These are phyloP conservation scores for Dryobota labecula DNA, from an alignment of 2,888 invertebrate species.

Conservation along the genomic window DNA sequence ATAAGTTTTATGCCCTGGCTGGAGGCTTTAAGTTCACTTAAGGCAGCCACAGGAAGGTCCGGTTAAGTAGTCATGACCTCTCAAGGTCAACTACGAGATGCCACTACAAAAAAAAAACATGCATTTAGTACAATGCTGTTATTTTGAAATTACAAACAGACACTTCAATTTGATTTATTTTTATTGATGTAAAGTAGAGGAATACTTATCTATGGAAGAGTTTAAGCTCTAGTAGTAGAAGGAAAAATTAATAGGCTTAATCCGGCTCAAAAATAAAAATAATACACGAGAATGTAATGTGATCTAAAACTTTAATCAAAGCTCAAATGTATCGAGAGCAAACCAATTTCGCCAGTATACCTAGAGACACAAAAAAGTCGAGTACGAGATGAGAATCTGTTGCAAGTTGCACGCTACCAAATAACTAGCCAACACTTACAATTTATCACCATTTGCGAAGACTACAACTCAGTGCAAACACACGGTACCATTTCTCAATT, in stretches of 20 bases:
- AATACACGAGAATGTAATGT: neutral
- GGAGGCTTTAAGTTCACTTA: no score
- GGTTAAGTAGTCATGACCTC: no score
- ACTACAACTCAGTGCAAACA: slow-evolving; percentile 53
- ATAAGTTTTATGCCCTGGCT: no score
- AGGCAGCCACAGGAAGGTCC: no score
- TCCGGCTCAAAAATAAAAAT: neutral
- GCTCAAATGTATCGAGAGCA: slow-evolving; percentile 20
- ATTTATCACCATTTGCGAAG: slow-evolving; percentile 53
- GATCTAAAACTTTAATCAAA: slow-evolving; percentile 29
- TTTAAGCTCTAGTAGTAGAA: no score
- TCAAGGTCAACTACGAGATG: no score
- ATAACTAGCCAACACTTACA: slow-evolving; percentile 44
- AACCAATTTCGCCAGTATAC: slow-evolving; percentile 29
- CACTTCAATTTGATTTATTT: no score
- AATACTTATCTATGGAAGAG: no score
- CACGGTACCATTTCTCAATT: slow-evolving; percentile 53
- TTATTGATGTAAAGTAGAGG: no score
- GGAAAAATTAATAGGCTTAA: neutral
- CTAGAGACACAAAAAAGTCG: slow-evolving; percentile 11
- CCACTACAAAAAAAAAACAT: no score
- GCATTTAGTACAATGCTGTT: no score
- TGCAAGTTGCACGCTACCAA: slow-evolving; percentile 46
- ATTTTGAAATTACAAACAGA: no score
- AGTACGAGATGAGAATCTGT: slow-evolving; percentile 15